Conservation (phyloP, 1,140 invertebrate species). For the Matsumurasca onukii region DNA sequence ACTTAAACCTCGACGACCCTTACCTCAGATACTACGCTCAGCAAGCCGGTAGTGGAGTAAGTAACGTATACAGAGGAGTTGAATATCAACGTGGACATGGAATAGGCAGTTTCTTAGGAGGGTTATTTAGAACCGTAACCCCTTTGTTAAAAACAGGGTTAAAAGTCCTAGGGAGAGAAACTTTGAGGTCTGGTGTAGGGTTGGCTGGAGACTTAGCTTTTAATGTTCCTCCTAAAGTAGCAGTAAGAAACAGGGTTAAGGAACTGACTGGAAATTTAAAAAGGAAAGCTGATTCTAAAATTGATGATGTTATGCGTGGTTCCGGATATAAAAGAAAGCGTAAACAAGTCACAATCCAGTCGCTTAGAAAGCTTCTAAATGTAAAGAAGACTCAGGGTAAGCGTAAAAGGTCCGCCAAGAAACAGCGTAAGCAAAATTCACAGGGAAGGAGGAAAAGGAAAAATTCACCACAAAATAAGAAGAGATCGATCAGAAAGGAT, state of each 20-base stretch:
- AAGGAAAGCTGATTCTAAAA: neutral
- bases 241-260: neutral
- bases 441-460: neutral
- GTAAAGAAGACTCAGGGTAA: constrained; percentile 32
- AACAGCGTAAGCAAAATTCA: too few relatives aligned
- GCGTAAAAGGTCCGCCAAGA: neutral
- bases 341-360: neutral
- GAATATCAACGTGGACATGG: neutral
- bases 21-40: neutral
- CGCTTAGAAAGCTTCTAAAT: neutral
- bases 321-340: neutral
- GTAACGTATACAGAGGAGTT: neutral
- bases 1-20: neutral
- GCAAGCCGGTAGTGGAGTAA: neutral
- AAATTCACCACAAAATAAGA: neutral
- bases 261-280: neutral
- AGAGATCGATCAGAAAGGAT: constrained; percentile 30
- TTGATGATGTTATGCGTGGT: neutral
- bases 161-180: neutral
- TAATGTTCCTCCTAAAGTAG: neutral
- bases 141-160: neutral
- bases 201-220: neutral
- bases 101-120: constrained; percentile 3
- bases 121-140: neutral
- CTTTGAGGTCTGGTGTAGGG: neutral